Evolutionary conservation across 2,888 invertebrate genomes (phyloP).

Genomic region (Galerucella calmariensis): DNA sequence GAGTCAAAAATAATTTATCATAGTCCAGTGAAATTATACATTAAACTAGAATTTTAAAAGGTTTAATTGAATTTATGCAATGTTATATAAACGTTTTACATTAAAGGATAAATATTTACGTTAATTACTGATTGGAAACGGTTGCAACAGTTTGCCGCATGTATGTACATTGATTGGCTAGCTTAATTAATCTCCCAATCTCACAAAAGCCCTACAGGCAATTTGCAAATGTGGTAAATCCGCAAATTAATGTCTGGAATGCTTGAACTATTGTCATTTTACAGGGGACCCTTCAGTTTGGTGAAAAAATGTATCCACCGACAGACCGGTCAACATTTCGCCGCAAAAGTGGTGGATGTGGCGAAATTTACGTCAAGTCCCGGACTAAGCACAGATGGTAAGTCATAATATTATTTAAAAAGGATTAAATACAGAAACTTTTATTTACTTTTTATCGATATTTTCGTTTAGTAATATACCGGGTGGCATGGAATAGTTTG

Average conservation of each 20-base stretch:
- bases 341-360: conserved; percentile 98
- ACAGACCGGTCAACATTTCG: conserved; percentile 94
- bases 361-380: conserved; percentile 97
- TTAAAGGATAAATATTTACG: neutral
- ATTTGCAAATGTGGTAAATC: neutral
- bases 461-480: too few relatives aligned
- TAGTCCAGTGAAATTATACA: too few relatives aligned
- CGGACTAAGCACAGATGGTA: conserved; percentile 95
- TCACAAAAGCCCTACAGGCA: neutral
- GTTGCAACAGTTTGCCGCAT: neutral
- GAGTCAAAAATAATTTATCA: neutral
- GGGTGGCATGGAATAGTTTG: too few relatives aligned
- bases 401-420: conserved; percentile 25
- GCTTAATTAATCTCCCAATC: neutral
- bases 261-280: conserved; percentile 53
- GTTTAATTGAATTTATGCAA: too few relatives aligned
- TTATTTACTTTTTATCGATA: neutral
- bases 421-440: too few relatives aligned
- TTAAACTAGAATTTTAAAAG: too few relatives aligned
- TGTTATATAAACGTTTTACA: too few relatives aligned
- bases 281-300: conserved; percentile 95
- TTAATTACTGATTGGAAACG: neutral
- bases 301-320: conserved; percentile 95
- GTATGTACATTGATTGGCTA: neutral
- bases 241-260: neutral